Conservation (phyloP, 37 sponge, comb jelly and placozoan genomes). For the Chondrosia reniformis region DNA sequence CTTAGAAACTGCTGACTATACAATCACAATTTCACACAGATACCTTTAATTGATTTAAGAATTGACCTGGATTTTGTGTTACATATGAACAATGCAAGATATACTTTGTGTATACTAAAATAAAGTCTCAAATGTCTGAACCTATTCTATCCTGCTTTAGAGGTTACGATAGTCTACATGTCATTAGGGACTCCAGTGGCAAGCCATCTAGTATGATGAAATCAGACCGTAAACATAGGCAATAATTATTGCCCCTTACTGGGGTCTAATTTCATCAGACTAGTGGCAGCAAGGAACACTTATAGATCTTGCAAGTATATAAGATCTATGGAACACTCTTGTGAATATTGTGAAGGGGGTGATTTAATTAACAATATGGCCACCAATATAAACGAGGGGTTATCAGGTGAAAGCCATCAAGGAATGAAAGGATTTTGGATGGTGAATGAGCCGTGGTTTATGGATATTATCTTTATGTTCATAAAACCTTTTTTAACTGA, state of each 20-base stretch:
- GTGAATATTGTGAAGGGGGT: too few species aligned
- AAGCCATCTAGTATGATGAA: not conserved
- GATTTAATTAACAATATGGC: not conserved
- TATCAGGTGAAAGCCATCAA: not conserved
- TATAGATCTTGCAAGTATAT: too few species aligned
- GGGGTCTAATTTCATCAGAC: too few species aligned
- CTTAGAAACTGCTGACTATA: too few species aligned
- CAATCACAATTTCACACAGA: too few species aligned
- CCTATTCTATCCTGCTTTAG: slow-evolving; percentile 20
- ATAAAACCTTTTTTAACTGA: slow-evolving; percentile 61
- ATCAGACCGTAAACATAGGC: too few species aligned
- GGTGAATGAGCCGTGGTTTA: slow-evolving; percentile 47
- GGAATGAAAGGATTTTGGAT: not conserved
- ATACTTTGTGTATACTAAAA: slow-evolving; percentile 31
- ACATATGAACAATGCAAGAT: not conserved
- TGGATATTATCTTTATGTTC: slow-evolving; percentile 34
- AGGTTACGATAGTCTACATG: slow-evolving; percentile 19
- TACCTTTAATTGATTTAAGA: slow-evolving; percentile 50
- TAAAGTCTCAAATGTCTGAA: slow-evolving; percentile 63
- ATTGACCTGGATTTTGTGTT: slow-evolving; percentile 53
- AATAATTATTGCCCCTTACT: too few species aligned
- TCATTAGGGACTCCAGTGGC: not conserved
- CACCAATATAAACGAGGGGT: not conserved
- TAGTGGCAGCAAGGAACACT: too few species aligned
- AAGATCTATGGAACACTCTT: too few species aligned